Conservation (phyloP, 2,888 invertebrate genomes). For the Ernsta delagoae region DNA sequence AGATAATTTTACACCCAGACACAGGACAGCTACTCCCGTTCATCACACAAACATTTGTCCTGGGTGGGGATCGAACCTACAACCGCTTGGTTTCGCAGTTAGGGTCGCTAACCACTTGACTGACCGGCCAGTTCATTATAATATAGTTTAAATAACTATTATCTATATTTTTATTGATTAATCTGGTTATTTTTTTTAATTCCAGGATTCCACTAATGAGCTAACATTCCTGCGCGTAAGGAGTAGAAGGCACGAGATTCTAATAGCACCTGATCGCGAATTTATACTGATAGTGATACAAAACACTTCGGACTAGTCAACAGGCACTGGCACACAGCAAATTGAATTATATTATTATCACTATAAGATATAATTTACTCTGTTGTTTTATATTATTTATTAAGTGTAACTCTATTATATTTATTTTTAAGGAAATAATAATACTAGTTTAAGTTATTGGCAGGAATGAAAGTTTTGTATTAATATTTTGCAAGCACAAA, state of each 20-base stretch:
- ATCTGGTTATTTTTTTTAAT: conserved; percentile 43
- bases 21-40: too few relatives aligned
- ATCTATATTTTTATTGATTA: too few relatives aligned
- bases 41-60: too few relatives aligned
- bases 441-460: not conserved
- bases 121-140: too few relatives aligned
- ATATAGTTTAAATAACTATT: too few relatives aligned
- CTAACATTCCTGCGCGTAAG: conserved; percentile 97
- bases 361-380: not conserved
- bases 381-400: not conserved
- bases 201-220: conserved; percentile 96
- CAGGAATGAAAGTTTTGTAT: not conserved
- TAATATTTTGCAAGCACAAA: too few relatives aligned
- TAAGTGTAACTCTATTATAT: conserved; percentile 3
- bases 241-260: conserved; percentile 98
- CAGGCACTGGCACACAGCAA: conserved; percentile 1
- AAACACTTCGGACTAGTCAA: conserved; percentile 86
- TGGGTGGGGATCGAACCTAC: too few relatives aligned
- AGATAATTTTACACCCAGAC: too few relatives aligned
- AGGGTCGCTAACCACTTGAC: too few relatives aligned
- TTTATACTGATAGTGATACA: conserved; percentile 97
- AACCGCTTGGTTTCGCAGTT: too few relatives aligned
- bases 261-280: conserved; percentile 98
- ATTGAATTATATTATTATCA: not conserved
- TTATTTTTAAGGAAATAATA: not conserved